Evolutionary conservation across 2,797 vertebrate genomes (phyloP).

Genomic region (Anomalospiza imberbis): DNA sequence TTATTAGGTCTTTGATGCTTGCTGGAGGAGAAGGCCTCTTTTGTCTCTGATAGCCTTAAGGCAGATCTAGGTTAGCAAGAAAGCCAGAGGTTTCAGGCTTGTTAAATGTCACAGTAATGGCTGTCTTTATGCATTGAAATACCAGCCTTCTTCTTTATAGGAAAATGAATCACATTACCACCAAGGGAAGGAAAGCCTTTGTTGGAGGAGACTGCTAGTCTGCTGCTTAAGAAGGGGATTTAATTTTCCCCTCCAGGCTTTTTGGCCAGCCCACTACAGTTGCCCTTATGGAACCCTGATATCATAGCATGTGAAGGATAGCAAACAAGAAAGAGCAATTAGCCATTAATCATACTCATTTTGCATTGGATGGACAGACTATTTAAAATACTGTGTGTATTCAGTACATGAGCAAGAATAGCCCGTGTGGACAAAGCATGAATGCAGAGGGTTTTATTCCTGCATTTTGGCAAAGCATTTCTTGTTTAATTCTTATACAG

Average conservation of each 20-base stretch:
- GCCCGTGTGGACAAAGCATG: neutral
- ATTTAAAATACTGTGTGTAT: slow-evolving; percentile 12
- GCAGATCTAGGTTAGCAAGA: slow-evolving; percentile 81
- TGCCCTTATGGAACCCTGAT: slow-evolving; percentile 61
- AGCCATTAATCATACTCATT: slow-evolving; percentile 54
- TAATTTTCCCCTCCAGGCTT: slow-evolving; percentile 68
- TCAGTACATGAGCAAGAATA: neutral
- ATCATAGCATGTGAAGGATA: slow-evolving; percentile 36
- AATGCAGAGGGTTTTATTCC: neutral
- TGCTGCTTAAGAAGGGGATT: slow-evolving; percentile 71
- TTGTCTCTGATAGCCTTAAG: slow-evolving; percentile 85
- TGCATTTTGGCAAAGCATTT: neutral
- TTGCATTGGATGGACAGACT: slow-evolving; percentile 23
- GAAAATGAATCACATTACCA: slow-evolving; percentile 73
- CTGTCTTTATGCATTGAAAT: slow-evolving; percentile 80
- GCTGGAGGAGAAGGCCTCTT: slow-evolving; percentile 82
- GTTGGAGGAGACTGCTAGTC: slow-evolving; percentile 72
- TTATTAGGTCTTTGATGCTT: slow-evolving; percentile 84
- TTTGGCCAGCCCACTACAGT: slow-evolving; percentile 62
- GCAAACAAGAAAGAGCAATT: slow-evolving; percentile 60
- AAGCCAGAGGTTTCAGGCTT: slow-evolving; percentile 79
- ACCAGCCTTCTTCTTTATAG: slow-evolving; percentile 79
- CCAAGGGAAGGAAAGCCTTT: slow-evolving; percentile 67
- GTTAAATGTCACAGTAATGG: slow-evolving; percentile 88
- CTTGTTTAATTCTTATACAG: neutral